Percentiles rank a stretch among this genome's conserved stretches.
Conservation (phyloP, 2,113 vertebrate genomes). For the Mohoua ochrocephala region DNA sequence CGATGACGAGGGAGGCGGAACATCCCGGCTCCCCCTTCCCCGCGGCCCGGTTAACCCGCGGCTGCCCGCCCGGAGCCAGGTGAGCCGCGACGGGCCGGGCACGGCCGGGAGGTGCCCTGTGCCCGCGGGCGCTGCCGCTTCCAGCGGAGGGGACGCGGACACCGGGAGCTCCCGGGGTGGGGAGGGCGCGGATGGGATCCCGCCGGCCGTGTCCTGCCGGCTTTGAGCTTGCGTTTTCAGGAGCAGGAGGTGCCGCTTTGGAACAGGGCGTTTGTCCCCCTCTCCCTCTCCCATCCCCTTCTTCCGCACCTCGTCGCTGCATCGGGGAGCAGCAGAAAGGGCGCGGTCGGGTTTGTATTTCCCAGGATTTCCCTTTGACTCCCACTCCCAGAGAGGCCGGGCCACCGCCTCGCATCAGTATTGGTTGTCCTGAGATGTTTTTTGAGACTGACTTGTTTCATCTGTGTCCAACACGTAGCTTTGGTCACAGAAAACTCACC, state of each 20-base stretch:
- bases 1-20: not conserved
- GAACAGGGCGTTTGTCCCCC: not conserved
- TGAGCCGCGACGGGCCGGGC: not conserved
- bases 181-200: too few relatives aligned
- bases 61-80: not conserved
- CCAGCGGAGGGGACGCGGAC: not conserved
- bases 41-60: not conserved
- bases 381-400: not conserved
- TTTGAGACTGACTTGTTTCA: not conserved
- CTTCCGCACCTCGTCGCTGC: too few relatives aligned
- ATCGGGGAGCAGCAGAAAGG: not conserved
- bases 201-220: not conserved
- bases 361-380: not conserved
- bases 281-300: not conserved
- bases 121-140: not conserved
- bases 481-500: not conserved
- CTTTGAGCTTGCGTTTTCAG: not conserved
- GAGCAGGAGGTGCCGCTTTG: not conserved
- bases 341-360: not conserved
- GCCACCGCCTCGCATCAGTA: fast-evolving
- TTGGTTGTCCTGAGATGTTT: not conserved
- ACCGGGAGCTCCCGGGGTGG: not conserved
- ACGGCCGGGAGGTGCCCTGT: not conserved
- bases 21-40: fast-evolving
- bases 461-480: fast-evolving